phyloP scores from a whole-genome alignment of 2,797 vertebrate genomes.

The Enteromius afrohamiltoni region DNA sequence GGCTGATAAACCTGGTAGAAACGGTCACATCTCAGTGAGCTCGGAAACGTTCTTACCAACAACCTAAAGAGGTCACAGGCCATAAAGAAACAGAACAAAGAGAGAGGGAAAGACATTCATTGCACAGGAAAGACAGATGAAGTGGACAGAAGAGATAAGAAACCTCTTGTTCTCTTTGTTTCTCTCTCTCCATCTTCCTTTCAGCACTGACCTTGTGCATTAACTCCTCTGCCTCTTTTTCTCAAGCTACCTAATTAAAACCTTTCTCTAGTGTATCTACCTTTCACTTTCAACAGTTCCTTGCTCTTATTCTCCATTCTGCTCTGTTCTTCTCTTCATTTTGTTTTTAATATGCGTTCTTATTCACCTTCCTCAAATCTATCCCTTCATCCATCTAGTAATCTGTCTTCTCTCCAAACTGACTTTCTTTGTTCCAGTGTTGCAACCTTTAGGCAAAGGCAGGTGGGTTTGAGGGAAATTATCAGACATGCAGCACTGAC shows the following conservation, averaged over 20 bases:
- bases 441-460: conserved; percentile 33
- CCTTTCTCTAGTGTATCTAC: conserved; percentile 66
- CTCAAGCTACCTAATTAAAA: conserved; percentile 82
- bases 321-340: conserved; percentile 36
- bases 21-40: conserved; percentile 22
- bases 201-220: conserved; percentile 72
- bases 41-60: conserved; percentile 37
- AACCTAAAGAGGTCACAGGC: conserved; percentile 38
- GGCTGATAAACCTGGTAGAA: conserved; percentile 19
- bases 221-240: conserved; percentile 75
- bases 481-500: background rate
- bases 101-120: conserved; percentile 41
- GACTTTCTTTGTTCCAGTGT: conserved; percentile 13
- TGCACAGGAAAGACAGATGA: conserved; percentile 55
- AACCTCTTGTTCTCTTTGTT: conserved; percentile 61
- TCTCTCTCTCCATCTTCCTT: conserved; percentile 45
- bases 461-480: conserved; percentile 11
- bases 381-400: conserved; percentile 21
- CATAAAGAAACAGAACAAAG: conserved; percentile 58
- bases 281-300: conserved; percentile 68
- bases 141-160: conserved; percentile 42
- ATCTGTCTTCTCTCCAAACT: conserved; percentile 46
- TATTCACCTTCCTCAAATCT: conserved; percentile 10
- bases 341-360: conserved; percentile 39
- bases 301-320: conserved; percentile 67